Conservation (phyloP, 2,888 invertebrate genomes). For the Drosophila anomalata region DNA sequence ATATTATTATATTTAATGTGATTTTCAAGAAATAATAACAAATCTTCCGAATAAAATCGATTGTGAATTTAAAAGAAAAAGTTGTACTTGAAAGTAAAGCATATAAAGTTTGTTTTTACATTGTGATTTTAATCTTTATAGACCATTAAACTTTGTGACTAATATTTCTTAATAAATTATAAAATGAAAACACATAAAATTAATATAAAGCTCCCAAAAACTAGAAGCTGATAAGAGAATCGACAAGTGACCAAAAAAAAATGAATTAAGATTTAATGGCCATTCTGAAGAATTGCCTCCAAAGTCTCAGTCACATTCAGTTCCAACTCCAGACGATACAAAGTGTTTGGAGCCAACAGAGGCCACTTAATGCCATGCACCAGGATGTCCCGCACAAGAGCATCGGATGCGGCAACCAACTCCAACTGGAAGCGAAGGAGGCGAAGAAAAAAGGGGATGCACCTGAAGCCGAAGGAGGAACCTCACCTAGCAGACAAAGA, state of each 20-base stretch:
- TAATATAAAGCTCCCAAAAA: neutral
- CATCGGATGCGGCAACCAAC: constrained; percentile 48
- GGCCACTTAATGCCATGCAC: constrained; percentile 65
- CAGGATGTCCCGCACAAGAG: constrained; percentile 69
- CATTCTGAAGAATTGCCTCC: constrained; percentile 52
- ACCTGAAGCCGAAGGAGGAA: constrained; percentile 3
- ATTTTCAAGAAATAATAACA: neutral
- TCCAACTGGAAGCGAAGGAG: constrained; percentile 56
- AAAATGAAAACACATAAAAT: neutral
- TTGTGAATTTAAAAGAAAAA: neutral
- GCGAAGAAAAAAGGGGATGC: constrained; percentile 27
- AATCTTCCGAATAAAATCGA: neutral
- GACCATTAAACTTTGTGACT: neutral
- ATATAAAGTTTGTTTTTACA: too few relatives aligned
- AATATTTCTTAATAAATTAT: neutral
- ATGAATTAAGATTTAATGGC: constrained; percentile 48
- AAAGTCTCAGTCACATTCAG: constrained; percentile 18
- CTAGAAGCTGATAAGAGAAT: constrained; percentile 11
- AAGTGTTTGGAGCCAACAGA: constrained; percentile 31
- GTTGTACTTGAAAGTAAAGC: neutral
- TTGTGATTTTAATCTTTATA: too few relatives aligned
- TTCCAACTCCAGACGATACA: constrained; percentile 21
- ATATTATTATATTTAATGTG: neutral
- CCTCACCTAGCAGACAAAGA: constrained; percentile 9
- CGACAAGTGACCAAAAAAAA: neutral